Evolutionary conservation across 2,113 vertebrate species (phyloP), one percentile per base, ranked within the genome.

Genomic region (Cynopterus brachyotis): DNA sequence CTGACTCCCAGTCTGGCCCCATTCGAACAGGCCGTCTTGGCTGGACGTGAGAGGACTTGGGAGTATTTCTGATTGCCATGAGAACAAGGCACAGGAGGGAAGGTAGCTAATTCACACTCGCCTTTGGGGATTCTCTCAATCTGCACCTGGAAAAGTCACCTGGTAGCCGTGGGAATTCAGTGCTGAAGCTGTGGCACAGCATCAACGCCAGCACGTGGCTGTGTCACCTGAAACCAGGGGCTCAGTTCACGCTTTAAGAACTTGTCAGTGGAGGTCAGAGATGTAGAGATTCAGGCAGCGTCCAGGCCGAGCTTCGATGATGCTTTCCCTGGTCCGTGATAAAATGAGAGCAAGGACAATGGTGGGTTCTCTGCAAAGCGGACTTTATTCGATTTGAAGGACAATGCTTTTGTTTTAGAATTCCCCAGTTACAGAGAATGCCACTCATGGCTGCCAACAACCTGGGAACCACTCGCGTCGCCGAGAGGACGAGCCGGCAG

Each of bases 221-320:
- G 3, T 6, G 22, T 2, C 16, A 0, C 0, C 0, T 5, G 12
- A 4, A 45, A 37, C 3, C 3, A 7, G 4, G 15, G 86, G 28
- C 62, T 47, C 13, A 2, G 15, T 9, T 35, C 70, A 8, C 0
- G 6, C 28, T 2, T 16, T 1, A 5, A 2, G 17, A 15, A 12
- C 37, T 72, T 24, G 2, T 5, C 42, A 0, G 37, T 3, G 40
- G 57, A 8, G n/a, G 40, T 6, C 4, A 17, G 70, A 42, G 37
- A 37, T 50, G 13, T 9, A 4, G 91, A 50, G 7, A 37, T 9
- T 13, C 53, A 70, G 62, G 76, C 50, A 13, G 37, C 0, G 2
- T 40, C 19, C 24, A 26, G 2, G 28, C 19, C 2, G 4, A 37
- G 64, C 32, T 47, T 15, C 17, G 75, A 37, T 0, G n/a, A 37